phyloP scores from a whole-genome alignment of 1,140 invertebrate genomes.

The Musca domestica region DNA sequence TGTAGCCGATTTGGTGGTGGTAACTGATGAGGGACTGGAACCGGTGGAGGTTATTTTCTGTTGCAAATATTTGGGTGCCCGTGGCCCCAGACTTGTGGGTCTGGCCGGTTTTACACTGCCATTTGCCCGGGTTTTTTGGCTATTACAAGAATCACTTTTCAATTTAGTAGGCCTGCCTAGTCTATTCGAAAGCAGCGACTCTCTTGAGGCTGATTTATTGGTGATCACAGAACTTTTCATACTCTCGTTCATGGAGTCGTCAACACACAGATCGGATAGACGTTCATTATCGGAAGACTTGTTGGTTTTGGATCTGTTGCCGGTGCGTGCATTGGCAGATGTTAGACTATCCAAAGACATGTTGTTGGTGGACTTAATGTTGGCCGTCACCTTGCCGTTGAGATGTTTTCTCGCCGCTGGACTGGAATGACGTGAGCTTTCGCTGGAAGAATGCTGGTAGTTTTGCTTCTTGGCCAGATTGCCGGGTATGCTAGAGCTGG shows the following conservation, averaged over 20 bases:
- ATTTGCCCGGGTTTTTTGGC: constrained; percentile 9
- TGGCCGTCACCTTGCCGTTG: constrained; percentile 33
- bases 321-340: constrained; percentile 44
- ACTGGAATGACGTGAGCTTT: constrained; percentile 63
- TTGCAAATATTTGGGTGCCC: constrained; percentile 40
- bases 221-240: constrained; percentile 53
- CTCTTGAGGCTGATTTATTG: constrained; percentile 54
- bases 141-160: constrained; percentile 6
- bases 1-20: constrained; percentile 48
- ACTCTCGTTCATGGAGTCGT: constrained; percentile 58
- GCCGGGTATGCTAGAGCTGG: constrained; percentile 59
- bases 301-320: constrained; percentile 19
- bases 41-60: constrained; percentile 47
- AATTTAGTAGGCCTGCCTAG: constrained; percentile 17
- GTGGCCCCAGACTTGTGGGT: constrained; percentile 29
- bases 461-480: constrained; percentile 40
- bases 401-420: constrained; percentile 61
- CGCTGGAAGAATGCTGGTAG: constrained; percentile 51
- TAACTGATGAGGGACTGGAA: constrained; percentile 49
- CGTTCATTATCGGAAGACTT: constrained; percentile 27
- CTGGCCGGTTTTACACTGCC: constrained; percentile 8
- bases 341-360: constrained; percentile 59
- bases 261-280: constrained; percentile 57
- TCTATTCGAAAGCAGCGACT: constrained; percentile 40
- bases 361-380: constrained; percentile 52